phyloP scores from a whole-genome alignment of 2,797 vertebrate species.

The Brachymystax lenok region DNA sequence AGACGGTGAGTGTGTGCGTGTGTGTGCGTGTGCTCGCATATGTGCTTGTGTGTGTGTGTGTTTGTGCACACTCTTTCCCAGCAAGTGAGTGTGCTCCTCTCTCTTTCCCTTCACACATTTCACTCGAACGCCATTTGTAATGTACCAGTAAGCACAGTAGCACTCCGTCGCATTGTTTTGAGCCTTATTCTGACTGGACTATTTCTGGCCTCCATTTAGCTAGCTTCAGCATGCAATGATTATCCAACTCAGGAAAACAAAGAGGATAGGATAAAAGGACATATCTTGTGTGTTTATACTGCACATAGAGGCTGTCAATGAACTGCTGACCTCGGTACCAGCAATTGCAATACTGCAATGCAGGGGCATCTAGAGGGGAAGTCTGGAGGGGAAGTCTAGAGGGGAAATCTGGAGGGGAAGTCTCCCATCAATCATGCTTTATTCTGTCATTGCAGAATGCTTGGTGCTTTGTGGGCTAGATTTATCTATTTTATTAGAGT shows the following conservation, averaged over 20 bases:
- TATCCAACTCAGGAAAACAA: not conserved
- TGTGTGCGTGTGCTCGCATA: not conserved
- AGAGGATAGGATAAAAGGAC: not conserved
- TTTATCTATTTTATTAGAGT: not conserved
- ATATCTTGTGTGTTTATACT: not conserved
- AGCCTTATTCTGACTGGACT: not conserved
- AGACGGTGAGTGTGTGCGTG: conserved; percentile 80
- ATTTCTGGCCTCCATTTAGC: not conserved
- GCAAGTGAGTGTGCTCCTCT: not conserved
- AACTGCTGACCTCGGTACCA: not conserved
- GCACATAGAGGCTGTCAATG: conserved; percentile 2
- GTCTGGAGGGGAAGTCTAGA: not conserved
- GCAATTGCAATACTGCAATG: conserved; percentile 46
- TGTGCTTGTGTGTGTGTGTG: not conserved
- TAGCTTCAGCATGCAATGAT: not conserved
- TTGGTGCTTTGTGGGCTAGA: not conserved
- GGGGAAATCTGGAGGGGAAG: conserved; percentile 7
- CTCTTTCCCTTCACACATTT: conserved; percentile 13
- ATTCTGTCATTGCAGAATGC: not conserved
- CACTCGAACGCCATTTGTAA: conserved; percentile 10
- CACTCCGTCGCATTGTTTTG: not conserved
- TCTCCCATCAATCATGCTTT: conserved; percentile 1
- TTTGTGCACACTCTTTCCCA: not conserved
- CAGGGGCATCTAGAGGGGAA: conserved; percentile 45
- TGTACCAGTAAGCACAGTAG: not conserved